Conservation (phyloP, 2,888 invertebrate species). For the Luperina testacea region DNA sequence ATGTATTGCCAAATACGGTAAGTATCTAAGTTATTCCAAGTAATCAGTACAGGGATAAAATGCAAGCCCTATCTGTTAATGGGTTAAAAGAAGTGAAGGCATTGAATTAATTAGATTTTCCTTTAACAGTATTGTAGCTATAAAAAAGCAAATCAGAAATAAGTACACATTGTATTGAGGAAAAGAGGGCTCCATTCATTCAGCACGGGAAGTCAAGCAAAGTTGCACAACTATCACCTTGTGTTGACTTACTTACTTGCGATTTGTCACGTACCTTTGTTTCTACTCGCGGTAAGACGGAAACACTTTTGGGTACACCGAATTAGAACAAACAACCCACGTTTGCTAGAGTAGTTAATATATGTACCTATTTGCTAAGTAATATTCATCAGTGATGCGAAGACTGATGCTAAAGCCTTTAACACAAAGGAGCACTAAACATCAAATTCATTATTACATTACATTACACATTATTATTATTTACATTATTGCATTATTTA, state of each 20-base stretch:
- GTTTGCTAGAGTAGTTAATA: not conserved
- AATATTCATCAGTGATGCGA: constrained; percentile 19
- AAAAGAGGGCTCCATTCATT: constrained; percentile 28
- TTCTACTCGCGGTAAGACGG: constrained; percentile 32
- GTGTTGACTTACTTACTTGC: constrained; percentile 48
- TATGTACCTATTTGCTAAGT: constrained; percentile 9
- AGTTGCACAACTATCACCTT: constrained; percentile 56
- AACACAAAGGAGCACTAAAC: constrained; percentile 34
- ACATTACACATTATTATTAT: no score
- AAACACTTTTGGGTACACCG: constrained; percentile 36
- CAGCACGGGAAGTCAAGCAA: constrained; percentile 33
- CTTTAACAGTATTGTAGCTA: not conserved
- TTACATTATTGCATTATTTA: constrained; percentile 18
- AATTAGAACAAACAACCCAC: constrained; percentile 36
- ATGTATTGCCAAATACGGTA: not conserved
- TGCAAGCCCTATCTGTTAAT: not conserved
- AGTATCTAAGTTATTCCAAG: not conserved
- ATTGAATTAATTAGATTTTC: not conserved
- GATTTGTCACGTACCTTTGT: constrained; percentile 63
- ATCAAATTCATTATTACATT: constrained; percentile 10
- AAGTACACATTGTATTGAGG: not conserved
- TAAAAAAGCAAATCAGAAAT: no score
- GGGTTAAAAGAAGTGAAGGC: not conserved
- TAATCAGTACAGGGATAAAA: not conserved
- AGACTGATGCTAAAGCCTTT: not conserved